phyloP scores from a whole-genome alignment of 2,888 invertebrate species.

The Eilema caniola region DNA sequence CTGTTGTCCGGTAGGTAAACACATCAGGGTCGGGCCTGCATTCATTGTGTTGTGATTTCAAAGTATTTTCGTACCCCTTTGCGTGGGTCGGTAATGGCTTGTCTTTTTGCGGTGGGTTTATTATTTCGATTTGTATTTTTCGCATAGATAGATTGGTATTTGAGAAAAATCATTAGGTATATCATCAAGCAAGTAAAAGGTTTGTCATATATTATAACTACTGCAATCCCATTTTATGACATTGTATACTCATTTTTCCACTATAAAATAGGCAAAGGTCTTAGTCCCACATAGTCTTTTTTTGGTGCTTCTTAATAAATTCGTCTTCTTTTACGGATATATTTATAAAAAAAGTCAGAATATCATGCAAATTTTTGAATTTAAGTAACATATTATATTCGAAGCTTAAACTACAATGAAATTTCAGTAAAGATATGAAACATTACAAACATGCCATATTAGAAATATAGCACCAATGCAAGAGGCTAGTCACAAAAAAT shows the following conservation, averaged over 20 bases:
- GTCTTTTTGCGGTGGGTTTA: background rate
- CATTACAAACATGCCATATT: no score
- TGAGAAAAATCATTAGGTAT: background rate
- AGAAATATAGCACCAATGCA: background rate
- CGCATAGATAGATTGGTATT: background rate
- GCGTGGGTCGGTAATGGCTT: slow-evolving; percentile 22
- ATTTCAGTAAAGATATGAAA: no score
- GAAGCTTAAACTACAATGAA: no score
- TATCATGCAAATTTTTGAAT: no score
- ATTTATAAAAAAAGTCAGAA: no score
- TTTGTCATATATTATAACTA: background rate
- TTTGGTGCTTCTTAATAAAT: no score
- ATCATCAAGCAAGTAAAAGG: background rate
- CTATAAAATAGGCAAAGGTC: background rate
- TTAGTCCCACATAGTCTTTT: no score
- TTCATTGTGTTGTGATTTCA: slow-evolving; percentile 51
- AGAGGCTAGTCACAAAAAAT: background rate
- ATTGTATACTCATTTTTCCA: background rate
- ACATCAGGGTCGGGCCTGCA: slow-evolving; percentile 37
- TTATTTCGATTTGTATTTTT: slow-evolving; percentile 13
- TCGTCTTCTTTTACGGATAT: no score
- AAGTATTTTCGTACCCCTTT: slow-evolving; percentile 48
- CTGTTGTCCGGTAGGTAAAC: slow-evolving; percentile 49
- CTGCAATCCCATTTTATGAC: background rate
- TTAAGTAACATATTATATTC: no score